Conservation (phyloP, 2,888 invertebrate species). For the Chloroclysta siterata region DNA sequence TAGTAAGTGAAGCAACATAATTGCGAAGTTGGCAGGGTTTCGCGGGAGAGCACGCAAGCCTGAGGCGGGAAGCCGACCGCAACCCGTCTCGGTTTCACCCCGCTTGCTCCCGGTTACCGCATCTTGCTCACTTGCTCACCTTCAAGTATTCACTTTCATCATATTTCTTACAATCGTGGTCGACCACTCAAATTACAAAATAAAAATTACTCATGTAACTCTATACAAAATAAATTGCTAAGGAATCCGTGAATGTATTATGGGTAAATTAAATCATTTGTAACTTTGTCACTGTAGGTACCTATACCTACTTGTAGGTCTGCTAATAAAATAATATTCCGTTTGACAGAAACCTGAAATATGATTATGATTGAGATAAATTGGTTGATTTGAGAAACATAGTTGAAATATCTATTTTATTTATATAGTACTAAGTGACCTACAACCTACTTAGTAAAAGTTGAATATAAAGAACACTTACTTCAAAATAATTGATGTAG, state of each 20-base stretch:
- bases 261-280: conserved; percentile 23
- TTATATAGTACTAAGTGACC: too few species aligned
- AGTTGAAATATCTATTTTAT: neutral
- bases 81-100: conserved; percentile 64
- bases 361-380: conserved; percentile 13
- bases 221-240: conserved; percentile 36
- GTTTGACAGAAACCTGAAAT: conserved; percentile 10
- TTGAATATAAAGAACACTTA: too few species aligned
- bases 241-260: conserved; percentile 28
- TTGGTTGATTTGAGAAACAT: neutral
- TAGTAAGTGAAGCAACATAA: conserved; percentile 40
- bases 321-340: neutral
- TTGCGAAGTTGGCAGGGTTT: conserved; percentile 39
- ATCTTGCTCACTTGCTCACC: conserved; percentile 66
- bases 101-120: conserved; percentile 62
- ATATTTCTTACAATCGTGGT: conserved; percentile 50
- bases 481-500: too few species aligned
- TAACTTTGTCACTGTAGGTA: conserved; percentile 11
- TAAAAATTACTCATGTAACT: conserved; percentile 42
- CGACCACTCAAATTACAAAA: conserved; percentile 53
- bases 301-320: neutral
- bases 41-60: conserved; percentile 39
- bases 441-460: too few species aligned
- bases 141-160: conserved; percentile 70
- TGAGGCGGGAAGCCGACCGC: conserved; percentile 56